phyloP scores from a whole-genome alignment of 2,113 vertebrate genomes.

The Promerops cafer region DNA sequence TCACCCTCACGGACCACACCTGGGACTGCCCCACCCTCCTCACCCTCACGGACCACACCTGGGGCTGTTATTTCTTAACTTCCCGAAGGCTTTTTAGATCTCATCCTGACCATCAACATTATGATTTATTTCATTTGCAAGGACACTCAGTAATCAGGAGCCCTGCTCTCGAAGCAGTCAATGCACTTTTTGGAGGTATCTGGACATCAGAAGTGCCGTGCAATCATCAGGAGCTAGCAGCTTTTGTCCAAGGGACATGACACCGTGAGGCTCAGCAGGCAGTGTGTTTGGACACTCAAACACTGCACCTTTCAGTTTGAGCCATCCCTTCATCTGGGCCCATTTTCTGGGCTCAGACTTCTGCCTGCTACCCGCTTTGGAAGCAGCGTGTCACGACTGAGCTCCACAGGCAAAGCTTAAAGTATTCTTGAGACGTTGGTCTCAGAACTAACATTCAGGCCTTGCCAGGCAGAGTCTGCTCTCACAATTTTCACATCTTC shows the following conservation, averaged over 20 bases:
- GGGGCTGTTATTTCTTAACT: background rate
- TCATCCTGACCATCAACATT: background rate
- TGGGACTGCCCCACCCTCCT: background rate
- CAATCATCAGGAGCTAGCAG: background rate
- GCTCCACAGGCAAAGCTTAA: background rate
- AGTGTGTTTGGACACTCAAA: background rate
- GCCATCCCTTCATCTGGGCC: background rate
- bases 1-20: background rate
- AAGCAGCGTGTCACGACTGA: background rate
- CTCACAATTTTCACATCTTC: background rate
- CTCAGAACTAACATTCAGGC: background rate
- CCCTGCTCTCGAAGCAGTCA: background rate
- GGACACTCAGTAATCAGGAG: background rate
- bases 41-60: background rate
- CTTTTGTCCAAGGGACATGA: background rate
- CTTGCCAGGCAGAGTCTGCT: background rate
- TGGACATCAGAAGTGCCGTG: background rate
- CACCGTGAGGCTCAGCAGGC: accelerated
- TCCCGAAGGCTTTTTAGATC: background rate
- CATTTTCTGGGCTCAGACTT: background rate
- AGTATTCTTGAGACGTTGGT: background rate
- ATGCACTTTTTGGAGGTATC: background rate
- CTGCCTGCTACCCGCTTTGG: background rate
- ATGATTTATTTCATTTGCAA: background rate
- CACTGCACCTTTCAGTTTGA: background rate